Conservation (phyloP, 2,888 invertebrate genomes). For the Lepetodrilus schrolli region DNA sequence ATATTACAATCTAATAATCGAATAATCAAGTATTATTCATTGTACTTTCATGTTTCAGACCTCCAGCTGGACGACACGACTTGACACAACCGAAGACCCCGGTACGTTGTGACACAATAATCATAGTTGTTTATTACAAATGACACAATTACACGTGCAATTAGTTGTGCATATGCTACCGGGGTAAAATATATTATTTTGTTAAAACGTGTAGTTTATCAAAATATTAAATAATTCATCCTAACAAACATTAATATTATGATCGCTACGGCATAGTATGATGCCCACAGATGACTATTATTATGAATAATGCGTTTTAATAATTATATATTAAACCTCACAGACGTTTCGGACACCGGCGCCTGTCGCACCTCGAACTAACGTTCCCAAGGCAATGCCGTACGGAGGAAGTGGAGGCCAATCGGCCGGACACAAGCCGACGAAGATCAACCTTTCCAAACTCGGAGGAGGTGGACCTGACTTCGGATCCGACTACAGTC, state of each 20-base stretch:
- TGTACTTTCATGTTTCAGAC: conserved; percentile 1
- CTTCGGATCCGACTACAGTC: conserved; percentile 56
- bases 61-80: conserved; percentile 15
- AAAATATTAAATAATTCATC: neutral
- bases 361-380: conserved; percentile 18
- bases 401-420: conserved; percentile 34
- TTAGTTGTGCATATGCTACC: too few relatives aligned
- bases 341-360: conserved; percentile 18
- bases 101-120: too few relatives aligned
- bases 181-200: too few relatives aligned
- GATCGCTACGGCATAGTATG: too few relatives aligned
- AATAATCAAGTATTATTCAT: too few relatives aligned
- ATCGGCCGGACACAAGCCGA: conserved; percentile 55
- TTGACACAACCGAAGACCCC: too few relatives aligned
- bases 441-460: conserved; percentile 57
- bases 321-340: neutral
- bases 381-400: conserved; percentile 10
- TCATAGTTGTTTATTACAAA: too few relatives aligned
- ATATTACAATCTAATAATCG: neutral
- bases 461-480: conserved; percentile 62
- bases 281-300: too few relatives aligned
- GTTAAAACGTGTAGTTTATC: neutral
- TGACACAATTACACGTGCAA: too few relatives aligned
- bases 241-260: neutral
- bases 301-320: neutral